Conservation (phyloP, 1,140 invertebrate species). For the Trichonephila clavipes region DNA sequence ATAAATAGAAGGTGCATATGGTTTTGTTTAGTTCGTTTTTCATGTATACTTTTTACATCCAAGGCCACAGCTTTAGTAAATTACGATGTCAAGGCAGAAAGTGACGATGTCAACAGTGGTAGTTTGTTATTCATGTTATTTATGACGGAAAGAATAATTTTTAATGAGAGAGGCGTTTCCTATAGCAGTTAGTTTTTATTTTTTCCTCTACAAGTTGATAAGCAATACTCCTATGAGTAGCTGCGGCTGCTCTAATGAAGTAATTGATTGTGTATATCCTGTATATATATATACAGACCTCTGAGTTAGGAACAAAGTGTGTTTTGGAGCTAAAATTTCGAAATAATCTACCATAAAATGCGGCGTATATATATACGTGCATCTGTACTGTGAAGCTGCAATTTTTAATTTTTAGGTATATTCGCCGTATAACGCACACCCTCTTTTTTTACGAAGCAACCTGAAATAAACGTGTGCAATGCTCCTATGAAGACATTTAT, state of each 20-base stretch:
- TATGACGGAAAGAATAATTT: background rate
- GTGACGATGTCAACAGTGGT: background rate
- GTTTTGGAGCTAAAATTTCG: too few species aligned
- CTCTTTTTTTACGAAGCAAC: too few species aligned
- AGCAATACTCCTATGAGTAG: background rate
- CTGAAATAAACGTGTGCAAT: too few species aligned
- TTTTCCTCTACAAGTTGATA: background rate
- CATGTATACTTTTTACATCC: background rate
- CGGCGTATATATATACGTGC: too few species aligned
- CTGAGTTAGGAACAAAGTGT: too few species aligned
- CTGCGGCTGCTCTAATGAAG: background rate
- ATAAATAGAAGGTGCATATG: background rate
- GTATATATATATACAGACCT: too few species aligned
- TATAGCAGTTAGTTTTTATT: background rate
- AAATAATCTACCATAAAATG: too few species aligned
- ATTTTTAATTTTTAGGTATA: too few species aligned
- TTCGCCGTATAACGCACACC: too few species aligned
- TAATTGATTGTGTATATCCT: too few species aligned
- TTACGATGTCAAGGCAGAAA: background rate
- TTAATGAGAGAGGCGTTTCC: background rate
- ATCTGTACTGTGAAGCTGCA: too few species aligned
- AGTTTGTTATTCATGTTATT: background rate
- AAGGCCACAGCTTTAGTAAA: background rate
- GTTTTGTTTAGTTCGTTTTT: background rate
- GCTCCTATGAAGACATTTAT: too few species aligned